Base-by-base conservation (phyloP, 2,797 vertebrate species). In the Oryzias sinensis region DNA sequence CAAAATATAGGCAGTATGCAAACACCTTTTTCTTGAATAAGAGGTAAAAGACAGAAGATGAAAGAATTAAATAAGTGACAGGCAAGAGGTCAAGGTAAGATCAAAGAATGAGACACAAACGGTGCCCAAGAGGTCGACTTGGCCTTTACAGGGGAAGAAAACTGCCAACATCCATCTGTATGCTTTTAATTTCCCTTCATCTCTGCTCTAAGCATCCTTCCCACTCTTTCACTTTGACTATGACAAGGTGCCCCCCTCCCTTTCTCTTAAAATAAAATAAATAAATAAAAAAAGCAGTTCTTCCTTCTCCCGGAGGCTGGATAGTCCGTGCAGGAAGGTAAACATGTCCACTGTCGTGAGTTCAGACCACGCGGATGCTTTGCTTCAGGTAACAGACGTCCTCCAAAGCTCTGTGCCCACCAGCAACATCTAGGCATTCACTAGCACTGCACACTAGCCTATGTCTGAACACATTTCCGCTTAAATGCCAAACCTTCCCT, bases 261-360 rank as follows among this genome's bases (percentile, higher is more conserved):
- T 11, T 8, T 15, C 25, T n/a, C 63, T 72, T 68, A 65, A 77
- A 68, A 78, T 15, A 73, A 76, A 68, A 7, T 2, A 74, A 64
- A 70, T 51, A 44, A 68, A 59, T 22, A 22, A 56, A 66, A 74
- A 49, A 25, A 55, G 44, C 62, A 62, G 56, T 40, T 75, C 82
- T 57, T 66, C 68, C 59, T 59, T 53, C 52, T 62, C 74, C 88
- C 80, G 1, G 65, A 80, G 85, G 87, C 82, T 60, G 66, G 76
- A 45, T 76, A 80, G 84, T 79, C 70, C 59, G 74, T 68, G 82
- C 74, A 80, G 86, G 81, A 89, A 92, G 91, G 90, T 91, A 91
- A 91, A 92, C 90, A 91, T 91, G 89, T 91, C 90, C 83, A 83
- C 79, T 79, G 82, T 84, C 78, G 86, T 90, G 86, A 90, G 84